Evolutionary conservation across 2,113 vertebrate species (phyloP).

Genomic region (Triplophysa tibetana): DNA sequence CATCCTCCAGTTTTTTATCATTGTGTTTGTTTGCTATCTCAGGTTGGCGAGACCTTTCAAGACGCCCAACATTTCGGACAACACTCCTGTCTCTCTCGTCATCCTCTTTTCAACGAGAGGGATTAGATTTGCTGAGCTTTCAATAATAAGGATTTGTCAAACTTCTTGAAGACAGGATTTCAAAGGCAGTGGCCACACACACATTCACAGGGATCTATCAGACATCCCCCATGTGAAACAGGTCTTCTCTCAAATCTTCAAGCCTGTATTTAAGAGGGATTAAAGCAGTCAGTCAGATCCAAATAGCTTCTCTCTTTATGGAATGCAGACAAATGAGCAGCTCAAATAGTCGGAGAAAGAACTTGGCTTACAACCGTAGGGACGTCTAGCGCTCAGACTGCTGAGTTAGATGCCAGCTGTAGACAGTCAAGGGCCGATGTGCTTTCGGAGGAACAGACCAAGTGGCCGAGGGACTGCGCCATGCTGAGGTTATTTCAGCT

Average conservation of each 20-base stretch:
- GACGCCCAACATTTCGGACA: not conserved
- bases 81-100: slow-evolving; percentile 32
- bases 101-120: slow-evolving; percentile 22
- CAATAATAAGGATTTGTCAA: slow-evolving; percentile 52
- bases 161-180: slow-evolving; percentile 32
- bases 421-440: slow-evolving; percentile 14
- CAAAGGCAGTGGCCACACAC: slow-evolving; percentile 40
- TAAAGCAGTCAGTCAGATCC: slow-evolving; percentile 37
- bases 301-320: slow-evolving; percentile 5
- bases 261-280: slow-evolving; percentile 27
- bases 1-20: not conserved
- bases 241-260: slow-evolving; percentile 35
- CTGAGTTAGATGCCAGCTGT: slow-evolving; percentile 30
- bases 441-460: slow-evolving; percentile 25
- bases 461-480: slow-evolving; percentile 27
- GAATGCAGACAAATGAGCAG: slow-evolving; percentile 39
- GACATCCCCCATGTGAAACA: slow-evolving; percentile 22
- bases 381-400: slow-evolving; percentile 15
- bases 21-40: slow-evolving; percentile 9
- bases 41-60: not conserved
- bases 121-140: slow-evolving; percentile 52
- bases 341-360: slow-evolving; percentile 23
- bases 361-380: slow-evolving; percentile 14
- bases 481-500: slow-evolving; percentile 35
- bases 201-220: slow-evolving; percentile 14